Evolutionary conservation across 2,797 vertebrate genomes (phyloP).

Genomic region (Siniperca undulata): DNA sequence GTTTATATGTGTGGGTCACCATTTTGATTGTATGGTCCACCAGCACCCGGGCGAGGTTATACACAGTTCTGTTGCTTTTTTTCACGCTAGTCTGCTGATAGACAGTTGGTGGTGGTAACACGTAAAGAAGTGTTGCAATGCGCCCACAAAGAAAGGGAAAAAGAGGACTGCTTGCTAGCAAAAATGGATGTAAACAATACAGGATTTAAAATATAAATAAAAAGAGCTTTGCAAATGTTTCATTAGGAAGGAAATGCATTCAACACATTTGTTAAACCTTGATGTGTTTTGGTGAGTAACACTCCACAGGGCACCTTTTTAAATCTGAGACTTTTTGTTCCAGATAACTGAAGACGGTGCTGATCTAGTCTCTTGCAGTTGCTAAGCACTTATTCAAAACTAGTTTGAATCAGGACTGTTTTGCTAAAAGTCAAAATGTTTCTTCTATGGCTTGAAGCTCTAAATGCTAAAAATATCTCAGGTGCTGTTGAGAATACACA

Average conservation of each 20-base stretch:
- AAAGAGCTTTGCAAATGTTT: not conserved
- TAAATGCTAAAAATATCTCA: slow-evolving; percentile 10
- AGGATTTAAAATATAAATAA: not conserved
- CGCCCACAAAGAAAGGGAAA: not conserved
- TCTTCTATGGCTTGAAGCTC: not conserved
- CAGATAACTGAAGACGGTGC: not conserved
- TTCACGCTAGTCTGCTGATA: not conserved
- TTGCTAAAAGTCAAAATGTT: not conserved
- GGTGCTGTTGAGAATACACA: slow-evolving; percentile 17
- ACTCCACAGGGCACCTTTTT: not conserved
- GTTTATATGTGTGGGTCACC: not conserved
- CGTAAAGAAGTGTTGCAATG: not conserved
- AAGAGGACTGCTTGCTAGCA: not conserved
- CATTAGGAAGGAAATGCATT: not conserved
- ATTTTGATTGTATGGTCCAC: not conserved
- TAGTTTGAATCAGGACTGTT: not conserved
- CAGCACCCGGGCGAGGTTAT: not conserved
- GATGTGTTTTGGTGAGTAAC: not conserved
- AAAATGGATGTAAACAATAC: not conserved
- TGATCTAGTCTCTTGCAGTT: not conserved
- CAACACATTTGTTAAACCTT: not conserved
- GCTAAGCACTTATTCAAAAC: not conserved
- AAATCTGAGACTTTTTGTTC: not conserved
- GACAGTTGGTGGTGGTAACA: not conserved
- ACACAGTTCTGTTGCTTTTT: not conserved